Conservation (phyloP, 2,113 vertebrate species). For the Atrichornis clamosus region DNA sequence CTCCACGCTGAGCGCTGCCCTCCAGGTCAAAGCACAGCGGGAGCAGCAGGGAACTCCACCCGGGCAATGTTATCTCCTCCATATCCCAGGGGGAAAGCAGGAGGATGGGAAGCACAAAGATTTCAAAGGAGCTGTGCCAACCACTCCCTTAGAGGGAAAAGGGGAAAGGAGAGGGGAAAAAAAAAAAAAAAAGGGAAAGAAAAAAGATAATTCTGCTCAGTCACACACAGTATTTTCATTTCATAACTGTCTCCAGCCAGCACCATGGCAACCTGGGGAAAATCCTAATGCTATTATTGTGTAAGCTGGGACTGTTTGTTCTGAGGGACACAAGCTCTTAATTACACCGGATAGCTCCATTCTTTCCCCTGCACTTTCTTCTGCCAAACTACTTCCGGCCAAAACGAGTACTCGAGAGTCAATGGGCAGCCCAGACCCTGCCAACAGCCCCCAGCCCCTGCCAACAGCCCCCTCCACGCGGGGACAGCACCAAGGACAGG, state of each 20-base stretch:
- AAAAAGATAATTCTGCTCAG: slow-evolving; percentile 43
- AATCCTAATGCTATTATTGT: slow-evolving; percentile 66
- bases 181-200: accelerated
- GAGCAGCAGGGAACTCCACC: not conserved
- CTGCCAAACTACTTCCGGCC: slow-evolving; percentile 57
- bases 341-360: slow-evolving; percentile 68
- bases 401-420: slow-evolving; percentile 17
- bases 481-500: not conserved
- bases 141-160: slow-evolving; percentile 28
- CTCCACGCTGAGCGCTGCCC: not conserved
- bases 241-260: slow-evolving; percentile 65
- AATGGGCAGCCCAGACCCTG: not conserved
- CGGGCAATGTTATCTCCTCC: not conserved
- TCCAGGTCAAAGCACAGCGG: not conserved
- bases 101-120: slow-evolving; percentile 8
- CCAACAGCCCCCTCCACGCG: not conserved
- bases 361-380: slow-evolving; percentile 44
- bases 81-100: not conserved
- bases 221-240: slow-evolving; percentile 60
- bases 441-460: slow-evolving; percentile 36
- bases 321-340: slow-evolving; percentile 69
- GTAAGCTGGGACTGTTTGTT: slow-evolving; percentile 61
- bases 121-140: slow-evolving; percentile 41
- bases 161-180: not conserved
- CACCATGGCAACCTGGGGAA: slow-evolving; percentile 68